phyloP scores from a whole-genome alignment of 2,888 invertebrate genomes.

The Drosophila austrosaltans region DNA sequence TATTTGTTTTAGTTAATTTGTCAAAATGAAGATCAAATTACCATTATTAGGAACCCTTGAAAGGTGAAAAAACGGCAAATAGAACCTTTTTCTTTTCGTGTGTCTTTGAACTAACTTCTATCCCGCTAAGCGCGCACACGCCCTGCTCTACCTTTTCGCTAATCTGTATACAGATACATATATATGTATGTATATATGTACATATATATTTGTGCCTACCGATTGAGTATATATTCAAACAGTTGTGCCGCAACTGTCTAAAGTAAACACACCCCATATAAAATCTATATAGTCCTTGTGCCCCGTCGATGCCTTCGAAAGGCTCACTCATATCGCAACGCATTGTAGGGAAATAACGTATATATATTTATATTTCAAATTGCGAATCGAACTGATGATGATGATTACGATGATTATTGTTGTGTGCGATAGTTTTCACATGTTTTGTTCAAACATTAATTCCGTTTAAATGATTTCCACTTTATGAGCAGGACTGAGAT shows the following conservation, averaged over 20 bases:
- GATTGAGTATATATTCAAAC: slow-evolving; percentile 36
- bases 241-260: slow-evolving; percentile 42
- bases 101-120: slow-evolving; percentile 2
- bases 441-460: slow-evolving; percentile 77
- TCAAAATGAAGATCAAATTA: too few species aligned
- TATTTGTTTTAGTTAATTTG: too few species aligned
- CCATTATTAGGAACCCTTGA: too few species aligned
- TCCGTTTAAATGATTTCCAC: slow-evolving; percentile 78
- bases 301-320: slow-evolving; percentile 8
- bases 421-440: slow-evolving; percentile 68
- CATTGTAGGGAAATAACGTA: slow-evolving; percentile 1
- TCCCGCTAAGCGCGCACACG: slow-evolving; percentile 53
- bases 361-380: slow-evolving; percentile 2
- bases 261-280: slow-evolving; percentile 6
- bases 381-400: slow-evolving; percentile 15
- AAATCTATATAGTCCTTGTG: neutral
- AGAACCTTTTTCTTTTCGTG: neutral
- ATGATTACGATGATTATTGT: slow-evolving; percentile 3
- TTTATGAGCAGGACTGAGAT: slow-evolving; percentile 34
- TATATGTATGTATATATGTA: slow-evolving; percentile 23
- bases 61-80: too few species aligned
- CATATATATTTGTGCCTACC: slow-evolving; percentile 5
- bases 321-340: slow-evolving; percentile 19
- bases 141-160: slow-evolving; percentile 68
- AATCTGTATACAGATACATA: slow-evolving; percentile 27